Evolutionary conservation across 2,797 vertebrate genomes (phyloP).

Genomic region (Rhadinocentrus ornatus): DNA sequence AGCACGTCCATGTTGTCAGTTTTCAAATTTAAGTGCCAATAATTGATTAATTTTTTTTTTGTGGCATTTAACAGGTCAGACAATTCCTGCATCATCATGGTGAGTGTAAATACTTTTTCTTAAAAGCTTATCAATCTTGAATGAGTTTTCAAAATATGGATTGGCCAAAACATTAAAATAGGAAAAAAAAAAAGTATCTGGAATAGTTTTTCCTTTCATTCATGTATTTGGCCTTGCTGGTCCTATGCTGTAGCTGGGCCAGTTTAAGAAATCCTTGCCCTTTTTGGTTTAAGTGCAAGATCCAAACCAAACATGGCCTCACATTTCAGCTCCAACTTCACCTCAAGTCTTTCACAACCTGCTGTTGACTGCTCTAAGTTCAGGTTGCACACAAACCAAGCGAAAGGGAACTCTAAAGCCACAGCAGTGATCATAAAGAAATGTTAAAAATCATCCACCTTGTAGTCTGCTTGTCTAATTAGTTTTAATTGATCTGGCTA

Average conservation of each 20-base stretch:
- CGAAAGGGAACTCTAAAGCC: conserved; percentile 15
- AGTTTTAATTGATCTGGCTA: conserved; percentile 42
- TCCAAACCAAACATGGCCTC: conserved; percentile 43
- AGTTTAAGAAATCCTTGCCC: conserved; percentile 8
- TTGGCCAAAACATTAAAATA: not conserved
- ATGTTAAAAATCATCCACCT: conserved; percentile 38
- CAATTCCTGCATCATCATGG: not conserved
- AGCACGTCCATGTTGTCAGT: not conserved
- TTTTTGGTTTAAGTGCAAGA: conserved; percentile 12
- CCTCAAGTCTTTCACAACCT: conserved; percentile 36
- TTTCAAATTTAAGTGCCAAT: not conserved
- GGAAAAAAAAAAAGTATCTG: not conserved
- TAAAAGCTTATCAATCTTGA: not conserved
- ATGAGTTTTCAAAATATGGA: not conserved
- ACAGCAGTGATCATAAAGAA: conserved; percentile 5
- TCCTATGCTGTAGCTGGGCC: conserved; percentile 6
- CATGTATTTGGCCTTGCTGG: not conserved
- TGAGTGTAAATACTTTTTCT: not conserved
- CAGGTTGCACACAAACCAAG: conserved; percentile 14
- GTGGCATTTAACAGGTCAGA: not conserved
- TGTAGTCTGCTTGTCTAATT: conserved; percentile 29
- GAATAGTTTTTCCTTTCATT: conserved; percentile 22
- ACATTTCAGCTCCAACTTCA: conserved; percentile 31
- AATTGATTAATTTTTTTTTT: not conserved
- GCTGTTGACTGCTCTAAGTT: not conserved